Base-by-base conservation (phyloP, 2,888 invertebrate genomes). In the Xanthorhoe spadicearia region DNA sequence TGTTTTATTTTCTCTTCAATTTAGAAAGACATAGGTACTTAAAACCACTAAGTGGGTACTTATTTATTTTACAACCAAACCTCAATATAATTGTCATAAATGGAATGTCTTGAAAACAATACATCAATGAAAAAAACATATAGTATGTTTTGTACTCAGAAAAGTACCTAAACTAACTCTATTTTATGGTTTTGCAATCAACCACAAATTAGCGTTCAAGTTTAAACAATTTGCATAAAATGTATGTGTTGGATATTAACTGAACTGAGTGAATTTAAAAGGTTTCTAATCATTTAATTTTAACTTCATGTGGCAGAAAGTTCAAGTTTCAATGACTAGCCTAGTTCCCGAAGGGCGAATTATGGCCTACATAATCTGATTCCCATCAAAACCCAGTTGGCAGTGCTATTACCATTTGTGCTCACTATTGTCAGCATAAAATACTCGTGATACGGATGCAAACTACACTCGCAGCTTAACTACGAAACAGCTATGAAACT, bases 371-470 rank as follows among this genome's bases (percentile, higher is more conserved):
- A 68, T 69, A 63, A 66, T 64, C 69, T 57, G 69, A 66, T 65
- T 63, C 66, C 51, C 69, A 72, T 70, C 70, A 64, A 69, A 71
- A 68, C 68, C 70, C 64, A 72, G 68, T 74, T 69, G 72, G 70
- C 74, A 68, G 59, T 59, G 59, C 68, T 65, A 71, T 72, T 70
- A 71, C 69, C 74, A 69, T 72, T 72, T 68, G 69, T 64, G 66
- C 51, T 65, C 64, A 58, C 69, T 69, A 74, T 74, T 69, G 74
- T 69, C 68, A 70, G 61, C 70, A 70, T 72, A 70, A 74, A 74
- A 70, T 70, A 68, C 54, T 61, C 69, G 61, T 62, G 65, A 66
- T 69, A 70, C 66, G 69, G 68, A 74, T 68, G 69, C 69, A 72
- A 72, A 69, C 67, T 70, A 64, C 64, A 61, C 55, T 17, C 61